phyloP scores from a whole-genome alignment of 2,797 vertebrate species.

The Anabacerthia variegaticeps region DNA sequence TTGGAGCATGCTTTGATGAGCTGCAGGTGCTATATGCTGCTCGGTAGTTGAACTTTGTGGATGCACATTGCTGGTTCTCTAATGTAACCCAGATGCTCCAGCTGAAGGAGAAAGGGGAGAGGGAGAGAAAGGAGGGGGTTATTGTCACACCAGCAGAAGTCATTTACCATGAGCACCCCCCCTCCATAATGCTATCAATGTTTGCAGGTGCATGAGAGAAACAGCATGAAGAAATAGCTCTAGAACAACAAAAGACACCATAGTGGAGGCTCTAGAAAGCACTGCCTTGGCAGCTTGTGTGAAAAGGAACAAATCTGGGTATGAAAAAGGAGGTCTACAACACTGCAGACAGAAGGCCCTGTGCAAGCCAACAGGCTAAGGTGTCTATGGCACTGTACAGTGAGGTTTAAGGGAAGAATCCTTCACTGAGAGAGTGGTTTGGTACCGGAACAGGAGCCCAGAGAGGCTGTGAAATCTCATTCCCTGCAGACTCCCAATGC shows the following conservation, averaged over 20 bases:
- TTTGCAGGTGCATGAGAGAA: not conserved
- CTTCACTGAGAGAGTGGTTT: not conserved
- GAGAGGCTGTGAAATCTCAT: not conserved
- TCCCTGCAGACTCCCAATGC: not conserved
- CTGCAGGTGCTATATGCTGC: not conserved
- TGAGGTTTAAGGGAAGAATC: not conserved
- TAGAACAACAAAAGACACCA: not conserved
- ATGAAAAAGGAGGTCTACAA: not conserved
- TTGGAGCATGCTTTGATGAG: not conserved
- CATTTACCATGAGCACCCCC: not conserved
- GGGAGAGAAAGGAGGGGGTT: not conserved
- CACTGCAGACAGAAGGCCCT: not conserved
- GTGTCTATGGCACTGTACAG: not conserved
- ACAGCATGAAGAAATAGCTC: not conserved
- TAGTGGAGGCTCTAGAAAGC: not conserved
- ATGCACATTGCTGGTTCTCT: not conserved
- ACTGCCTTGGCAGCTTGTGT: not conserved
- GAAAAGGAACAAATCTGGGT: not conserved
- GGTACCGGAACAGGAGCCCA: not conserved
- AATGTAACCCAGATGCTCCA: not conserved
- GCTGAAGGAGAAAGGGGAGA: not conserved
- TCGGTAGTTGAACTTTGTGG: not conserved
- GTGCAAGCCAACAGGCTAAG: not conserved
- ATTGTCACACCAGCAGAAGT: not conserved
- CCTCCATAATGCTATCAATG: accelerated